Evolutionary conservation across 2,888 invertebrate species (phyloP).

Genomic region (Caenorhabditis plicata): DNA sequence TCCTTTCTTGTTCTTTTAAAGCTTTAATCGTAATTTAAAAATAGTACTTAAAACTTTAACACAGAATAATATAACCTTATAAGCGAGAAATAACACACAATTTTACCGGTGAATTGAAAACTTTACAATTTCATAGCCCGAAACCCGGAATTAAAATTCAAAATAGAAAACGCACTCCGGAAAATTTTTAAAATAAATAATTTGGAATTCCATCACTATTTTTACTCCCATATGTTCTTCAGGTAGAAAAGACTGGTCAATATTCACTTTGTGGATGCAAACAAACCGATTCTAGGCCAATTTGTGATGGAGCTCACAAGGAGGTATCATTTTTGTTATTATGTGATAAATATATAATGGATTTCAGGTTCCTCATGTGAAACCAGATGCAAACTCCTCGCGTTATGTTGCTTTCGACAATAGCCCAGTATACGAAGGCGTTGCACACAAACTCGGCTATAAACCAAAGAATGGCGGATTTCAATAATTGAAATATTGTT

Average conservation of each 20-base stretch:
- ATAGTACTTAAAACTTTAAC: too few relatives aligned
- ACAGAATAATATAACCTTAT: too few relatives aligned
- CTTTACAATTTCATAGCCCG: too few relatives aligned
- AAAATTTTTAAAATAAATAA: background rate
- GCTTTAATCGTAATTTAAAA: too few relatives aligned
- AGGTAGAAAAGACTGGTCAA: constrained; percentile 82
- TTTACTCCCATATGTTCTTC: constrained; percentile 39
- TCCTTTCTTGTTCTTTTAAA: too few relatives aligned
- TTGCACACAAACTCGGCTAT: constrained; percentile 57
- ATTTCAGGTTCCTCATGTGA: constrained; percentile 41
- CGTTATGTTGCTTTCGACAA: constrained; percentile 45
- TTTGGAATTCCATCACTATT: background rate
- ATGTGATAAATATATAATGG: too few relatives aligned
- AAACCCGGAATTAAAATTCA: too few relatives aligned
- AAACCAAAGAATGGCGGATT: constrained; percentile 55
- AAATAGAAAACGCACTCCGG: too few relatives aligned
- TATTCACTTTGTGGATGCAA: constrained; percentile 95
- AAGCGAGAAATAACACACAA: too few relatives aligned
- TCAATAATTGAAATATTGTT: constrained; percentile 27
- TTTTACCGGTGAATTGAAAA: too few relatives aligned
- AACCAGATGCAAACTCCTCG: constrained; percentile 37
- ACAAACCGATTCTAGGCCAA: constrained; percentile 87
- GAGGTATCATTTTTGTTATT: constrained; percentile 20
- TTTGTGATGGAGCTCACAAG: constrained; percentile 94
- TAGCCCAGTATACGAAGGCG: constrained; percentile 58